Conservation (phyloP, 2,797 vertebrate genomes). For the Eremophila alpestris region DNA sequence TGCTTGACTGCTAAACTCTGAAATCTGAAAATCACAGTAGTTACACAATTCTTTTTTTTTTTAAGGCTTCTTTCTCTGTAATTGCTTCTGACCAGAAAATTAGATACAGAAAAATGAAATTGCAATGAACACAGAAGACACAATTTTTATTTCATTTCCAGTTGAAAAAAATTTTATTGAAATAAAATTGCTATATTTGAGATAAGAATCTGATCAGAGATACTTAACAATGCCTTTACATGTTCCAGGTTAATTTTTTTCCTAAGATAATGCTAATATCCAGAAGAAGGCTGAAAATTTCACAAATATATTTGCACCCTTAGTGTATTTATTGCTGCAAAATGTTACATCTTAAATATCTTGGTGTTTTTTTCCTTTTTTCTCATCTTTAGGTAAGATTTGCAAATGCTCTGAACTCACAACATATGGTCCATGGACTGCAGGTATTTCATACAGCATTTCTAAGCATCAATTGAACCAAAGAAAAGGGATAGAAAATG, state of each 20-base stretch:
- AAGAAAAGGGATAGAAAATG: background rate
- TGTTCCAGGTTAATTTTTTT: background rate
- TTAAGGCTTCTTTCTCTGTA: background rate
- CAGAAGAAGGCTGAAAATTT: background rate
- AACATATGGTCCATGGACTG: background rate
- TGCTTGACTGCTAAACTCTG: conserved; percentile 50
- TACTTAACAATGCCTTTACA: background rate
- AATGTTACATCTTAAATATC: background rate
- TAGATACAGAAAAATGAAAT: conserved; percentile 28
- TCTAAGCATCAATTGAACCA: background rate
- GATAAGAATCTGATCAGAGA: background rate
- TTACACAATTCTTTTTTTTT: background rate
- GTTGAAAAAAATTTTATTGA: conserved; percentile 10
- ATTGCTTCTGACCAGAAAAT: conserved; percentile 54
- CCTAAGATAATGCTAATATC: background rate
- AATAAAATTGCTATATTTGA: background rate
- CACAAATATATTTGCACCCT: background rate
- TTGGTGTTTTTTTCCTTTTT: fast-evolving
- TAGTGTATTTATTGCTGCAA: background rate
- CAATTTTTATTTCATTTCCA: background rate
- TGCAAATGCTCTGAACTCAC: background rate
- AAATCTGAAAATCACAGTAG: conserved; percentile 54
- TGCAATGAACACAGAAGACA: conserved; percentile 15
- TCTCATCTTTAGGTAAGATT: background rate
- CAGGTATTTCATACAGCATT: background rate